Evolutionary conservation across 2,888 invertebrate species (phyloP).

Genomic region (Volucella inanis): DNA sequence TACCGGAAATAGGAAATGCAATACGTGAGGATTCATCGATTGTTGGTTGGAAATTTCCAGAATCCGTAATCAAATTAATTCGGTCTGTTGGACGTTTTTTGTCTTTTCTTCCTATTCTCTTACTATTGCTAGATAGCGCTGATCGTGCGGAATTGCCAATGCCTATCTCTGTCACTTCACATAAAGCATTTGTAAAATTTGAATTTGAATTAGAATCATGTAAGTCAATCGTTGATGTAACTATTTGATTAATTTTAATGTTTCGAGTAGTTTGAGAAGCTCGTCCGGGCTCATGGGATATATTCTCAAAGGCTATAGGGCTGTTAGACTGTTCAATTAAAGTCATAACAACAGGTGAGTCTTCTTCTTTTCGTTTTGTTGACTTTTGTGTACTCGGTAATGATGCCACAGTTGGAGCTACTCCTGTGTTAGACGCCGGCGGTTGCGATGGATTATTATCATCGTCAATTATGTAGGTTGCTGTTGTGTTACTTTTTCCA

Average conservation of each 20-base stretch:
- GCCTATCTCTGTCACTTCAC: constrained; percentile 28
- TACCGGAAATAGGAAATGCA: constrained; percentile 71
- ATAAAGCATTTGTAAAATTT: constrained; percentile 72
- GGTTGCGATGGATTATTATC: constrained; percentile 58
- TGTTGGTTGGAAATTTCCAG: constrained; percentile 71
- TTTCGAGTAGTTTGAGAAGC: constrained; percentile 28
- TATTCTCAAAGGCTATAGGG: constrained; percentile 53
- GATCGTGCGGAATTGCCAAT: constrained; percentile 15
- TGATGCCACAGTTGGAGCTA: constrained; percentile 35
- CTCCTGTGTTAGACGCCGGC: constrained; percentile 13
- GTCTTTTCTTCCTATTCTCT: constrained; percentile 78
- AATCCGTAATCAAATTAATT: constrained; percentile 51
- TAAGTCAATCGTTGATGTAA: constrained; percentile 78
- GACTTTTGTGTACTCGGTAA: constrained; percentile 63
- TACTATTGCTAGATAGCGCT: constrained; percentile 38
- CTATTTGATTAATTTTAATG: constrained; percentile 39
- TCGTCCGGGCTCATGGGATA: constrained; percentile 10
- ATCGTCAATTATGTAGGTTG: constrained; percentile 50
- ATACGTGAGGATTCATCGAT: constrained; percentile 75
- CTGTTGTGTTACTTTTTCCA: constrained; percentile 8
- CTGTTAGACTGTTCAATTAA: constrained; percentile 56
- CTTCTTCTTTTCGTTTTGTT: constrained; percentile 64
- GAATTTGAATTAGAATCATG: constrained; percentile 81
- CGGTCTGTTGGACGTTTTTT: constrained; percentile 76
- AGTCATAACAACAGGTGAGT: constrained; percentile 45